Evolutionary conservation across 2,113 vertebrate genomes (phyloP).

Genomic region (Lepus americanus): DNA sequence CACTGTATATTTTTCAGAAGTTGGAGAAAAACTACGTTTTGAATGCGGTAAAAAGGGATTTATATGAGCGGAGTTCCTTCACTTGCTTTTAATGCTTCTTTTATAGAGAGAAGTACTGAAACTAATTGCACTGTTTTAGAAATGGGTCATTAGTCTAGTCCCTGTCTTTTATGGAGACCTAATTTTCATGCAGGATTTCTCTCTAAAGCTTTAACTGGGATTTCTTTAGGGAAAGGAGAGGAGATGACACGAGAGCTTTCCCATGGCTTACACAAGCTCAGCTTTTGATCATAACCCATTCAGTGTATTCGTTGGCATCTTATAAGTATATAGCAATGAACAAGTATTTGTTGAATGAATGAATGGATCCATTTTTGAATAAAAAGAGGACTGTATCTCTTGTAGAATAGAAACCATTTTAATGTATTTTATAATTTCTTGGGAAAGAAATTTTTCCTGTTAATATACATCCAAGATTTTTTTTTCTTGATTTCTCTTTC

Average conservation of each 20-base stretch:
- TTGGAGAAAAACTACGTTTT: conserved; percentile 79
- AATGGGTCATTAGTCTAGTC: conserved; percentile 71
- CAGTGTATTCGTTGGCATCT: background rate
- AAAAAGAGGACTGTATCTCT: background rate
- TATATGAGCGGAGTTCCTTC: conserved; percentile 64
- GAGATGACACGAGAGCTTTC: background rate
- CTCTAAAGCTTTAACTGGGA: background rate
- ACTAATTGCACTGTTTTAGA: conserved; percentile 75
- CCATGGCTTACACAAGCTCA: background rate
- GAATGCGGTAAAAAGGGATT: conserved; percentile 79
- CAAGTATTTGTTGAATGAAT: conserved; percentile 18
- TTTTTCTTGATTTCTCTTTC: background rate
- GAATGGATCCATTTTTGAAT: background rate
- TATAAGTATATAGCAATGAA: background rate
- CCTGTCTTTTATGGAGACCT: conserved; percentile 67
- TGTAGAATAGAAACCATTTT: background rate
- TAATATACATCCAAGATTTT: background rate
- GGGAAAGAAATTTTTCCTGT: background rate
- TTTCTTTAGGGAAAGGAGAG: conserved; percentile 35
- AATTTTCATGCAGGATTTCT: conserved; percentile 72
- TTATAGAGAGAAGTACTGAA: conserved; percentile 82
- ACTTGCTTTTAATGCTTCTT: conserved; percentile 74
- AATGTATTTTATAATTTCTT: background rate
- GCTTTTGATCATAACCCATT: conserved; percentile 35
- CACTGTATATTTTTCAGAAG: conserved; percentile 71